Percentiles rank a stretch among this genome's conserved stretches.
phyloP scores from a whole-genome alignment of 2,888 invertebrate species.

The Clusia tigrina region DNA sequence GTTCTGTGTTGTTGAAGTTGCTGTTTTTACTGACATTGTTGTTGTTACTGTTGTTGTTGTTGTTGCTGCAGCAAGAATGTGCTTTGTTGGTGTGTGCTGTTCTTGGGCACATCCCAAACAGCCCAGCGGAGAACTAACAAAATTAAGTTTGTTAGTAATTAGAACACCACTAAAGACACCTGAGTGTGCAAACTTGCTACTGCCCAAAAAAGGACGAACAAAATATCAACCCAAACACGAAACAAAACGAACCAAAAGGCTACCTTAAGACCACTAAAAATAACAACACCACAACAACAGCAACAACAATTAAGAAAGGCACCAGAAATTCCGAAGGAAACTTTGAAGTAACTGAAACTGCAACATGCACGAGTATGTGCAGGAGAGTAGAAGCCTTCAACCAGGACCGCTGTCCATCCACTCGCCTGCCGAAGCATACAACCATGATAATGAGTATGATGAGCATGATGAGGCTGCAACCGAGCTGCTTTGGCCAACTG shows the following conservation, averaged over 20 bases:
- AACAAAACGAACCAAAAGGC: too few species aligned
- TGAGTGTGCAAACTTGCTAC: slow-evolving; percentile 38
- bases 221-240: too few species aligned
- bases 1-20: neutral
- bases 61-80: neutral
- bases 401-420: neutral
- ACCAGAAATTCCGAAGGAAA: slow-evolving; percentile 55
- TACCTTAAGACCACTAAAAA: neutral
- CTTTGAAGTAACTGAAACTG: slow-evolving; percentile 36
- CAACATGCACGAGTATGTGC: neutral
- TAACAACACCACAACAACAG: neutral
- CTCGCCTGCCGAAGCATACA: neutral
- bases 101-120: too few species aligned
- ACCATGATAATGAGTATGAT: neutral
- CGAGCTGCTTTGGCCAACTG: slow-evolving; percentile 23
- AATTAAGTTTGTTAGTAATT: slow-evolving; percentile 56
- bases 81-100: neutral
- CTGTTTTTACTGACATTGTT: neutral
- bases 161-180: slow-evolving; percentile 56
- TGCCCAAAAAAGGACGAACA: neutral
- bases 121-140: slow-evolving; percentile 22
- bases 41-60: neutral
- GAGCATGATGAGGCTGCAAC: slow-evolving; percentile 31
- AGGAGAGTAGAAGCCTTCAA: too few species aligned
- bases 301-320: slow-evolving; percentile 43